A percentile compares a stretch with the other conserved stretches of the same genome.
Evolutionary conservation across 1,140 invertebrate species (phyloP).

Genomic region (Lasaia peninsularis): DNA sequence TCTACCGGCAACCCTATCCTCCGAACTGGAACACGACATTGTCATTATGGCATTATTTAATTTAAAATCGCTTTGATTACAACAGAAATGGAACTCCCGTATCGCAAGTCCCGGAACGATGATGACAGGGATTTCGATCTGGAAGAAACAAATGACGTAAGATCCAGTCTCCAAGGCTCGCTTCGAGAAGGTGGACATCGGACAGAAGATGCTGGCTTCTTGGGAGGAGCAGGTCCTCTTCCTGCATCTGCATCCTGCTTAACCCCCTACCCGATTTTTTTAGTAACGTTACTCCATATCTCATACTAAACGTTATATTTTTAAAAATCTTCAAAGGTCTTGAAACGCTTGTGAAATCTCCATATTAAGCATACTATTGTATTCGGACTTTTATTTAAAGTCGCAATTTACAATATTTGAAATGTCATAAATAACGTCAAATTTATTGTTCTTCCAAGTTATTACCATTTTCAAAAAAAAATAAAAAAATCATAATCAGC

Average conservation of each 20-base stretch:
- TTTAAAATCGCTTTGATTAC: too few species aligned
- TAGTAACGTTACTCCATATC: constrained; percentile 52
- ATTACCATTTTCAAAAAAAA: background rate
- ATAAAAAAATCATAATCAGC: background rate
- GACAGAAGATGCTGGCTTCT: constrained; percentile 56
- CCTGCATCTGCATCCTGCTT: constrained; percentile 24
- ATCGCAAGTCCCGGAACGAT: constrained; percentile 58
- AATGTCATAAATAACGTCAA: constrained; percentile 32
- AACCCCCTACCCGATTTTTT: constrained; percentile 43
- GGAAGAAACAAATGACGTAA: constrained; percentile 65
- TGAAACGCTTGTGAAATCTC: too few species aligned
- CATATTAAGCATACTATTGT: too few species aligned
- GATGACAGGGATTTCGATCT: constrained; percentile 52
- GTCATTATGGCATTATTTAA: too few species aligned
- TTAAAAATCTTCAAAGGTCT: constrained; percentile 35
- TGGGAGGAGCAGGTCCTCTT: constrained; percentile 50
- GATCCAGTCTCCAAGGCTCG: constrained; percentile 65
- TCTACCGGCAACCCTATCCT: too few species aligned
- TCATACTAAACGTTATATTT: constrained; percentile 48
- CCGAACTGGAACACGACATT: too few species aligned
- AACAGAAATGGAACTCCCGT: constrained; percentile 72
- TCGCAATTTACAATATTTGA: constrained; percentile 24
- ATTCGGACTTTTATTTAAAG: too few species aligned
- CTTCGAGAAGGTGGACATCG: constrained; percentile 59
- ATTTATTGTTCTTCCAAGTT: constrained; percentile 45